These are phyloP conservation scores for Beroe forskalii DNA, from an alignment of 37 sponge, comb jelly and placozoan species.

Conservation along the genomic window DNA sequence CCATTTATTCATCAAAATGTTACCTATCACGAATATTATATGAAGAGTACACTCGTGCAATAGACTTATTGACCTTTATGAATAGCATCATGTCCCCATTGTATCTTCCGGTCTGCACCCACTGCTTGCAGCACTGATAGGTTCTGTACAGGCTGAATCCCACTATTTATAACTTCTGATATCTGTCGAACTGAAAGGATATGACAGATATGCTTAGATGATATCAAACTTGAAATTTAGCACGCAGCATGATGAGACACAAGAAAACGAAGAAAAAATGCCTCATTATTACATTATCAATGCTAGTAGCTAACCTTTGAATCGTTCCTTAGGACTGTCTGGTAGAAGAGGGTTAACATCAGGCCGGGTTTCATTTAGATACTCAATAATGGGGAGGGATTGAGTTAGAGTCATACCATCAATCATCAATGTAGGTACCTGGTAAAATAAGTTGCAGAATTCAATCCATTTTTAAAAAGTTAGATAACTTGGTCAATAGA, in stretches of 20 bases:
- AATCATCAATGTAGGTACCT: conserved; percentile 85
- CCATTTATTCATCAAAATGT: too few relatives aligned
- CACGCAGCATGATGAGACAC: too few relatives aligned
- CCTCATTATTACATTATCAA: too few relatives aligned
- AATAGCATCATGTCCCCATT: conserved; percentile 97
- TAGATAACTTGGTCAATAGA: too few relatives aligned
- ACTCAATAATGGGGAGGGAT: conserved; percentile 92
- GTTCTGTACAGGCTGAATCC: conserved; percentile 76
- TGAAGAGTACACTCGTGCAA: too few relatives aligned
- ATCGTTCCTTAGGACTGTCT: not conserved
- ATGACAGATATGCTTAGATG: not conserved
- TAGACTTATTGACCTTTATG: too few relatives aligned
- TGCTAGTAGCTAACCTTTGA: too few relatives aligned
- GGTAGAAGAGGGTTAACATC: conserved; percentile 71
- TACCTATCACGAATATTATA: too few relatives aligned
- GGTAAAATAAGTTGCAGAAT: too few relatives aligned
- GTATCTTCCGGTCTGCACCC: conserved; percentile 82
- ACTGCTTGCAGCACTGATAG: conserved; percentile 85
- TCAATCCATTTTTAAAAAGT: too few relatives aligned
- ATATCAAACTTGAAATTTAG: not conserved
- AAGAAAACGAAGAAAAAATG: too few relatives aligned
- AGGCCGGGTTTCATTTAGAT: conserved; percentile 91
- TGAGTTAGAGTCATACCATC: conserved; percentile 85
- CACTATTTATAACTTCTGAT: conserved; percentile 63
- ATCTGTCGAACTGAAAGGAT: conserved; percentile 45